Evolutionary conservation across 2,113 vertebrate species (phyloP).

Genomic region (Microtus oregoni): DNA sequence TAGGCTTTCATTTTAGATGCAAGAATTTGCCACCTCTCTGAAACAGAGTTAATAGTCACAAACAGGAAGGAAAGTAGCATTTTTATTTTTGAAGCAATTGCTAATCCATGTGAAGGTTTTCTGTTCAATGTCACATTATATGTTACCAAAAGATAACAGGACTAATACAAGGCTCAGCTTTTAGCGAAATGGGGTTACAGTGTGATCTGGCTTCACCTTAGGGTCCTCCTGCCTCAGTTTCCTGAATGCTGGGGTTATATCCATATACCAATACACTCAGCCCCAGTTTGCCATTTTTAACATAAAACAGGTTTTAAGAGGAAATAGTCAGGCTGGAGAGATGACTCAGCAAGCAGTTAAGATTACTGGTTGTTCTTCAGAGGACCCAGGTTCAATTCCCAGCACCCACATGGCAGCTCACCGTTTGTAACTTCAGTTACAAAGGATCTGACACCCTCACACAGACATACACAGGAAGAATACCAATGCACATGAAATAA

Average conservation of each 20-base stretch:
- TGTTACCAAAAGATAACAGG: slow-evolving; percentile 57
- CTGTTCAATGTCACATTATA: slow-evolving; percentile 79
- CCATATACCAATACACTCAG: background rate
- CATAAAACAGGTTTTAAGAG: slow-evolving; percentile 46
- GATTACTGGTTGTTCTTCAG: background rate
- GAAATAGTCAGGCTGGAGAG: background rate
- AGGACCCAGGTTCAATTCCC: background rate
- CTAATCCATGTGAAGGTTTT: slow-evolving; percentile 81
- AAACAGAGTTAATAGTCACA: slow-evolving; percentile 87
- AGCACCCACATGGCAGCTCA: background rate
- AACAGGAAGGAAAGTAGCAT: slow-evolving; percentile 90
- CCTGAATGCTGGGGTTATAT: background rate
- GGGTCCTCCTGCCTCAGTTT: background rate
- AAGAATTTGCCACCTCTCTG: slow-evolving; percentile 83
- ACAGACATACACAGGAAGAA: background rate
- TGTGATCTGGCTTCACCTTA: background rate
- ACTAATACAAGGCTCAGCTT: slow-evolving; percentile 22
- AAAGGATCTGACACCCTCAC: background rate
- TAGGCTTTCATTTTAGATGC: slow-evolving; percentile 85
- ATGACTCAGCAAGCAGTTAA: background rate
- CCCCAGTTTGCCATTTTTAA: background rate
- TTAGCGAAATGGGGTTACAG: background rate
- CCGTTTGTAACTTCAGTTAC: background rate
- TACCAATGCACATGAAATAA: background rate
- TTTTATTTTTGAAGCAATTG: slow-evolving; percentile 83